A percentile compares a stretch with the other conserved stretches of the same genome.
phyloP scores from a whole-genome alignment of 2,888 invertebrate genomes.

The Tricholauxania praeusta region DNA sequence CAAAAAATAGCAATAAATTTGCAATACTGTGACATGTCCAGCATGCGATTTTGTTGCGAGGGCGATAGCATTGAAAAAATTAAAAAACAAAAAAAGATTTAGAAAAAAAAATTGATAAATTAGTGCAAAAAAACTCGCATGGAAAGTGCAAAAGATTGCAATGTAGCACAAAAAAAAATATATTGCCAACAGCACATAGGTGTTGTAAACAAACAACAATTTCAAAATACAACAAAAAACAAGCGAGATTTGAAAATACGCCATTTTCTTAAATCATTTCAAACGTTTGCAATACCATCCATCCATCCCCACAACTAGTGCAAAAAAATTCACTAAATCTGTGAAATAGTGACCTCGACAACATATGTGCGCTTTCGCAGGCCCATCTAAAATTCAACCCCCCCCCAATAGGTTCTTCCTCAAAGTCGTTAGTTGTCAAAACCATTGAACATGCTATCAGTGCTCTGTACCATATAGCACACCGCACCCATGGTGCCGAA shows the following conservation, averaged over 20 bases:
- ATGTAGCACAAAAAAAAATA: too few species aligned
- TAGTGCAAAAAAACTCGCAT: not conserved
- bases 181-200: too few species aligned
- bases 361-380: not conserved
- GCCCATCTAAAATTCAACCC: not conserved
- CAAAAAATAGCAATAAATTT: slow-evolving; percentile 46
- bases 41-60: slow-evolving; percentile 38
- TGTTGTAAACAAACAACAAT: too few species aligned
- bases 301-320: too few species aligned
- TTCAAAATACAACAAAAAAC: too few species aligned
- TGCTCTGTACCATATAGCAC: slow-evolving; percentile 22
- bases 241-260: too few species aligned
- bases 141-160: too few species aligned
- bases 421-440: slow-evolving; percentile 49
- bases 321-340: not conserved
- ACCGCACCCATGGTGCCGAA: slow-evolving; percentile 53
- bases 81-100: slow-evolving; percentile 7
- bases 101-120: slow-evolving; percentile 21
- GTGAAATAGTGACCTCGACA: not conserved
- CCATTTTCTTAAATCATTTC: too few species aligned
- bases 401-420: not conserved
- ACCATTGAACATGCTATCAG: slow-evolving; percentile 56
- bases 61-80: not conserved
- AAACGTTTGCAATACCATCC: too few species aligned
- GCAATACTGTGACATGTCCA: slow-evolving; percentile 46